Conservation (phyloP, 2,113 vertebrate species). For the Hemiscyllium ocellatum region DNA sequence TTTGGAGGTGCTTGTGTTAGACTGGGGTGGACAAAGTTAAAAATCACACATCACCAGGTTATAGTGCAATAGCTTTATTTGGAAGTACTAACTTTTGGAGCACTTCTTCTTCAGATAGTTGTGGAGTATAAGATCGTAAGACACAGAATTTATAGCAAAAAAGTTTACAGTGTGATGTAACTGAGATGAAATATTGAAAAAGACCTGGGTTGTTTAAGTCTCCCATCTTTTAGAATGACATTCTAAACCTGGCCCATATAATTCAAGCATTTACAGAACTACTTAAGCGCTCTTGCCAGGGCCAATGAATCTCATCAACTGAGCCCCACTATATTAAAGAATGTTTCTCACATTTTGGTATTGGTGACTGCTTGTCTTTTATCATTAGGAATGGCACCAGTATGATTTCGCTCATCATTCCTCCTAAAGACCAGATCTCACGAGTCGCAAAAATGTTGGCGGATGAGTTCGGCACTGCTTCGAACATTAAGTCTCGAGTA, state of each 20-base stretch:
- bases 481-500: constrained; percentile 97
- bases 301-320: neutral
- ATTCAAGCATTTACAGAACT: neutral
- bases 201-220: no score
- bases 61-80: no score
- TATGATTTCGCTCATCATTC: constrained; percentile 99
- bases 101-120: no score
- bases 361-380: constrained; percentile 28
- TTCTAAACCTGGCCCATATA: neutral
- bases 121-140: no score
- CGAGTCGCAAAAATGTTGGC: constrained; percentile 99
- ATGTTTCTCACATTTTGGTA: neutral
- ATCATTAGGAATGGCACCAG: constrained; percentile 90
- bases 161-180: no score
- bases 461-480: constrained; percentile 96
- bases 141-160: no score
- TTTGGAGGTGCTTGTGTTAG: no score
- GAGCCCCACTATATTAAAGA: neutral
- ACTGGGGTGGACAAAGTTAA: no score
- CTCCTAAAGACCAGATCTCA: constrained; percentile 99
- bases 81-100: no score
- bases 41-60: no score
- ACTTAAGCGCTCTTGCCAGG: neutral
- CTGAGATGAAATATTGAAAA: no score
- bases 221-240: no score